Percentiles rank a stretch among this genome's conserved stretches.
Evolutionary conservation across 2,113 vertebrate species (phyloP).

Genomic region (Sylvilagus bachmani): DNA sequence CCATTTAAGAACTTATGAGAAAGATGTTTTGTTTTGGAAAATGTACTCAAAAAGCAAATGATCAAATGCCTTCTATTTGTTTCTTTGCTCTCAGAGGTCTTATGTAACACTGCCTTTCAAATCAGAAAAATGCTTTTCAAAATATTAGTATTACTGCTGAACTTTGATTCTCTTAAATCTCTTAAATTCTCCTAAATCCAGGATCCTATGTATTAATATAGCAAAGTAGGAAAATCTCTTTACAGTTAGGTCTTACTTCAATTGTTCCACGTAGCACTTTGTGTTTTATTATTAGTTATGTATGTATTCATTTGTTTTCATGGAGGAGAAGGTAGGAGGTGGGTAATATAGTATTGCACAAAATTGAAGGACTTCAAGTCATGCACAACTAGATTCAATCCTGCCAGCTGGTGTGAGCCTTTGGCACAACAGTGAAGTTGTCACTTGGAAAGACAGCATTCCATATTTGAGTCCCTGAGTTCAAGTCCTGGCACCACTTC

Average conservation of each 20-base stretch:
- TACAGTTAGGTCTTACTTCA: neutral
- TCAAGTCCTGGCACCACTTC: too few species aligned
- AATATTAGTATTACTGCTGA: neutral
- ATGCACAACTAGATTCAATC: neutral
- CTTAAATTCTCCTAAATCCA: conserved; percentile 9
- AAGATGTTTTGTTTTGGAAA: neutral
- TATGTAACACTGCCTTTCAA: neutral
- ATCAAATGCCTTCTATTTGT: neutral
- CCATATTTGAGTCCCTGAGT: too few species aligned
- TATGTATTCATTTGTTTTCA: neutral
- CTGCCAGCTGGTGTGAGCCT: neutral
- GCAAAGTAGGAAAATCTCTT: neutral
- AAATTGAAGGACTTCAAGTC: neutral
- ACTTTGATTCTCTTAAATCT: neutral
- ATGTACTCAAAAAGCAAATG: neutral
- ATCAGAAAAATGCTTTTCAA: neutral
- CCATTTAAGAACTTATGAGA: neutral
- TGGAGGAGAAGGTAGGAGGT: neutral
- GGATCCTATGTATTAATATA: neutral
- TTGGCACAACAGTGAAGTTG: neutral
- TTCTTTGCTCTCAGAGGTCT: neutral
- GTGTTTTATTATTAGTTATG: neutral
- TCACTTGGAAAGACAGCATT: neutral
- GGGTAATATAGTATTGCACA: neutral
- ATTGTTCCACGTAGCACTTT: neutral